Evolutionary conservation across 2,888 invertebrate species (phyloP).

Genomic region (Fragum whitleyi): DNA sequence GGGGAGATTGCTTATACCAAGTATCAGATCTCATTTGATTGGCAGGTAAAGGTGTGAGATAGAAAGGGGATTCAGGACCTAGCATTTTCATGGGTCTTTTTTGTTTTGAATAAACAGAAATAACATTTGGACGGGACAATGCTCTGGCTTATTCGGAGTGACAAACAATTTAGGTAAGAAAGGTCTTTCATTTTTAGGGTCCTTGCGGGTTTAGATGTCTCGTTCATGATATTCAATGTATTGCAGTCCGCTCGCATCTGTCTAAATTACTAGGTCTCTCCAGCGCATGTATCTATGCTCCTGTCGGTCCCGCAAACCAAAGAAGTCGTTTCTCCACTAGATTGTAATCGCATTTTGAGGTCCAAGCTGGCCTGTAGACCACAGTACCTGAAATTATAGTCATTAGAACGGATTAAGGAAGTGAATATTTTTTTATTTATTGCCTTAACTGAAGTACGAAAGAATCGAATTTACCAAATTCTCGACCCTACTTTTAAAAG

Average conservation of each 20-base stretch:
- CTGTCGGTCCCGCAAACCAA: neutral
- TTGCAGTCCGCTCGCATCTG: neutral
- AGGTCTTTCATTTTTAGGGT: neutral
- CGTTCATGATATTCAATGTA: slow-evolving; percentile 2
- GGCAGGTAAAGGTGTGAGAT: neutral
- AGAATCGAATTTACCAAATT: too few species aligned
- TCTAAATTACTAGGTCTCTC: neutral
- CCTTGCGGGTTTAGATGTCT: neutral
- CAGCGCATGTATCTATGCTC: neutral
- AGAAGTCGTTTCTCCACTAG: slow-evolving; percentile 12
- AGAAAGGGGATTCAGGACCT: neutral
- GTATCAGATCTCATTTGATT: neutral
- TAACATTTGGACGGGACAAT: neutral
- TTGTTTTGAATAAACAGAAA: neutral
- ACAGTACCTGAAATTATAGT: neutral
- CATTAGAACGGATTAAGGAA: too few species aligned
- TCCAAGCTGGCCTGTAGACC: neutral
- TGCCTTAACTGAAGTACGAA: too few species aligned
- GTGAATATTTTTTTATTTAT: too few species aligned
- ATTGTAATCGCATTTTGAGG: neutral
- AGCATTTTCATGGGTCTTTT: neutral
- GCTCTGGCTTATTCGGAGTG: neutral
- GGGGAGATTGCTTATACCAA: neutral
- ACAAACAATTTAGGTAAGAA: neutral
- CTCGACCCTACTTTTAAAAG: too few species aligned